Base-by-base conservation (phyloP, 2,113 vertebrate genomes). In the Microcebus ravelobensis region DNA sequence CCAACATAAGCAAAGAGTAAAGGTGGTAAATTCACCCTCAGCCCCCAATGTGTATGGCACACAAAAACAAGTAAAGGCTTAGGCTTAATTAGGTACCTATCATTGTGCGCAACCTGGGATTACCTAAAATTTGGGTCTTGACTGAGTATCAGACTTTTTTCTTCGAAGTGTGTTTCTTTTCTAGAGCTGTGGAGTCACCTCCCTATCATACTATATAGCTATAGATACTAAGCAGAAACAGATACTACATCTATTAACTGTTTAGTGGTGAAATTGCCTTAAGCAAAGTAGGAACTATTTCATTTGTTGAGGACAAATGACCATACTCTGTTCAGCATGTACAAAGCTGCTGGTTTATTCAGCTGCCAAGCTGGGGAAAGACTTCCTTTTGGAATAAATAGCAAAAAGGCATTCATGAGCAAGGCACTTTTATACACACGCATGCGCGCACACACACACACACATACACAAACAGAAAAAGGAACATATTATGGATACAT, bases 341-440 rank as follows among this genome's bases (percentile, higher is more conserved):
- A 95, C 14, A 90, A 90, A 96, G 81, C 55, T 93, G 27, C 73
- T 88, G 42, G 80, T 96, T 97, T 97, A 97, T 97, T 94, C 85
- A 80, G 76, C 85, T 70, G 91, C 80, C 48, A 92, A 92, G 74
- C 42, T 90, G 27, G 36, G 63, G 45, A 90, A 90, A 97, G 31
- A 20, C 27, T 94, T 97, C 81, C 71, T 90, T 80, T 84, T 12
- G 13, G 29, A 94, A 45, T 80, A 10, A 94, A 94, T 23, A 92
- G 81, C 61, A 92, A 94, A 92, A 83, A 82, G 31, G 27, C 4
- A 63, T 80, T 94, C 63, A 91, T 50, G 50, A 95, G 42, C 70
- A 97, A 96, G 80, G 61, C 84, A 95, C 91, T 83, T 96, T 76
- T 48, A 95, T 31, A 83, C 25, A 31, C 68, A 17, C 23, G 8